phyloP scores from a whole-genome alignment of 2,797 vertebrate species.

The Malurus splendens region DNA sequence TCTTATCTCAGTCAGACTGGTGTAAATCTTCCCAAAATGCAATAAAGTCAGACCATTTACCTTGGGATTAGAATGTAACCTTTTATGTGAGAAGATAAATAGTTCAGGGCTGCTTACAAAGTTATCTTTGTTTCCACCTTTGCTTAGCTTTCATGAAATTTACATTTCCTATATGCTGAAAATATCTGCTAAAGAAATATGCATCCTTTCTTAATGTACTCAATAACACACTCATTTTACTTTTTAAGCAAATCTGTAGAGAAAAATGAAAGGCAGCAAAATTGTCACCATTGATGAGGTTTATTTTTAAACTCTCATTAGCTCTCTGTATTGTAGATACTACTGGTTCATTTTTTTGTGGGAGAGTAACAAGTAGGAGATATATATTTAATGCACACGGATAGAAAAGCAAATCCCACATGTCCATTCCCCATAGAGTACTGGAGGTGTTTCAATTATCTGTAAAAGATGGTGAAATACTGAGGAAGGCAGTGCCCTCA shows the following conservation, averaged over 20 bases:
- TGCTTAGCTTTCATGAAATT: background rate
- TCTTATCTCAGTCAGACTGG: background rate
- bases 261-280: background rate
- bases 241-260: background rate
- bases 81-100: background rate
- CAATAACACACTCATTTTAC: background rate
- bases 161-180: background rate
- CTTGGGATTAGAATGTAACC: background rate
- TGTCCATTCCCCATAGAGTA: accelerated
- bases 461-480: background rate
- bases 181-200: background rate
- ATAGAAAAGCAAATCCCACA: background rate
- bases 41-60: background rate
- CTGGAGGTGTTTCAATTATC: background rate
- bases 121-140: background rate
- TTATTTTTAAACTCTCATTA: background rate
- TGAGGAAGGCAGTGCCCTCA: background rate
- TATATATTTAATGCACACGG: background rate
- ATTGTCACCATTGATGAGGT: accelerated
- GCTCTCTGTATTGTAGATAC: background rate
- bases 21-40: background rate
- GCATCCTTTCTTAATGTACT: background rate
- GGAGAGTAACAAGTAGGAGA: background rate
- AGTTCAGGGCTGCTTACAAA: background rate
- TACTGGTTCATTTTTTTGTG: background rate